Percentiles rank a stretch among this genome's conserved stretches.
These are phyloP conservation scores for Pinna nobilis DNA, from an alignment of 1,140 invertebrate genomes.

Conservation along the genomic window DNA sequence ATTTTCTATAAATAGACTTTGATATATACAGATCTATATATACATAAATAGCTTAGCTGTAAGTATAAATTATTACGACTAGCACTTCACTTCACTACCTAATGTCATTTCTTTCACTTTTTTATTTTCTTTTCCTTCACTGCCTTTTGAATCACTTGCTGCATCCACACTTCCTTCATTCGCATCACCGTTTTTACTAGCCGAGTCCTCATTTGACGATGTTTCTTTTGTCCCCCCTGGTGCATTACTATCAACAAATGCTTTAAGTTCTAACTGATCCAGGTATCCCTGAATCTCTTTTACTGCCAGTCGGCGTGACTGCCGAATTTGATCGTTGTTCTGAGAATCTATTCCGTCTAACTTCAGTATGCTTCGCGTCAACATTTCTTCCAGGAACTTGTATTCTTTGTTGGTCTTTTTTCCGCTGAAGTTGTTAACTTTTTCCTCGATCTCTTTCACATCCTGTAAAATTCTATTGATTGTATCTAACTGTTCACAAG, in stretches of 20 bases:
- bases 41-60: too few relatives aligned
- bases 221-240: too few relatives aligned
- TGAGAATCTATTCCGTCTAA: slow-evolving; percentile 94
- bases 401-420: slow-evolving; percentile 88
- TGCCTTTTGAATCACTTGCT: too few relatives aligned
- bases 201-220: too few relatives aligned
- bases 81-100: too few relatives aligned
- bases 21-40: too few relatives aligned
- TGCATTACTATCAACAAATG: slow-evolving; percentile 17
- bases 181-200: too few relatives aligned
- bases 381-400: slow-evolving; percentile 93
- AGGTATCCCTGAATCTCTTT: slow-evolving; percentile 91
- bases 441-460: slow-evolving; percentile 84
- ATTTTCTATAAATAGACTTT: too few relatives aligned
- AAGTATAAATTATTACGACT: too few relatives aligned
- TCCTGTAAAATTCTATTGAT: slow-evolving; percentile 88
- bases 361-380: slow-evolving; percentile 92
- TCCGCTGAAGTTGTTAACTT: slow-evolving; percentile 87
- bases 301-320: slow-evolving; percentile 90
- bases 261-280: slow-evolving; percentile 82
- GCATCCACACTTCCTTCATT: too few relatives aligned
- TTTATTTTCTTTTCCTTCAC: too few relatives aligned
- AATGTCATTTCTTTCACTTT: too few relatives aligned
- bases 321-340: slow-evolving; percentile 90
- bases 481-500: slow-evolving; percentile 78